Evolutionary conservation across 2,888 invertebrate genomes (phyloP).

Genomic region (Andrena camellia): DNA sequence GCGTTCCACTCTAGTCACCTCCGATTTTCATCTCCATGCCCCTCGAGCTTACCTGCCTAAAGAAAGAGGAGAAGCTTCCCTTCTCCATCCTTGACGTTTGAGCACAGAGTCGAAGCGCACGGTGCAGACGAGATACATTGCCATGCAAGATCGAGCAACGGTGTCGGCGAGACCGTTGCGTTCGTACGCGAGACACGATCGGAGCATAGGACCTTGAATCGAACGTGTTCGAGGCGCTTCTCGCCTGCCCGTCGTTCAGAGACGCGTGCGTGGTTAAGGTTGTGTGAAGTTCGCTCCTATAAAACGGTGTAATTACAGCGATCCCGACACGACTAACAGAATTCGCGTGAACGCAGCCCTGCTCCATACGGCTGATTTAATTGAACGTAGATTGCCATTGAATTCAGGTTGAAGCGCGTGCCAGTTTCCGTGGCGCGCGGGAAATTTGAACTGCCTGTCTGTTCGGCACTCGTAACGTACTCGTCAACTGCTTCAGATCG

Average conservation of each 20-base stretch:
- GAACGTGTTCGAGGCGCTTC: conserved; percentile 24
- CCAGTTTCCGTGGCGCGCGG: conserved; percentile 10
- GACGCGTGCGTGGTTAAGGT: conserved; percentile 34
- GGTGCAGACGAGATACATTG: neutral
- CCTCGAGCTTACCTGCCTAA: too few relatives aligned
- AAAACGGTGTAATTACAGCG: conserved; percentile 25
- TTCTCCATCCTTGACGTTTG: neutral
- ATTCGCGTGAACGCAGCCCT: conserved; percentile 3
- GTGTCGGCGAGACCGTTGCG: conserved; percentile 5
- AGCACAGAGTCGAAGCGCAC: neutral
- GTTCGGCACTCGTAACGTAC: neutral
- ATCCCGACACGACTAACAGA: neutral
- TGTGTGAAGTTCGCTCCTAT: conserved; percentile 9
- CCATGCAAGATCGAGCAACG: conserved; percentile 1
- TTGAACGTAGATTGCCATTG: conserved; percentile 20
- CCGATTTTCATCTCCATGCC: neutral
- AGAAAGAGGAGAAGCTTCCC: too few relatives aligned
- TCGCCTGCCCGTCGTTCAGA: conserved; percentile 40
- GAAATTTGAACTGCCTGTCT: conserved; percentile 5
- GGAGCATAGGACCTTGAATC: conserved; percentile 14
- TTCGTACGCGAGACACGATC: neutral
- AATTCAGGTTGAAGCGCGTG: conserved; percentile 19
- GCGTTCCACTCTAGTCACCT: neutral
- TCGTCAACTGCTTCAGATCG: too few relatives aligned
- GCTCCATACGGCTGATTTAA: conserved; percentile 20